Conservation (phyloP, 92 coral and sea anemone genomes). For the Siderastrea siderea region DNA sequence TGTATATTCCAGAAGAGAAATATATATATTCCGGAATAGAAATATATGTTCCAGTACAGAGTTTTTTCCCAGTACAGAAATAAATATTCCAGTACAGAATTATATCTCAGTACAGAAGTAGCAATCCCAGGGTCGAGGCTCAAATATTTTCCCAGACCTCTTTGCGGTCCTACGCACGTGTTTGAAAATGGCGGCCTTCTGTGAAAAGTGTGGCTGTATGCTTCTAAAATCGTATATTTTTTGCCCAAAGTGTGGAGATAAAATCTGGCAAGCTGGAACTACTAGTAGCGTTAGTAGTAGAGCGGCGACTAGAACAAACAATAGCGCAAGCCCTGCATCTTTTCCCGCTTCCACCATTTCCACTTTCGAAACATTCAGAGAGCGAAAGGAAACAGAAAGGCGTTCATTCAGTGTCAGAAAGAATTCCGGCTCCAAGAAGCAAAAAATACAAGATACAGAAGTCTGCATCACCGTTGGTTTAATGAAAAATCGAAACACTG, state of each 20-base stretch:
- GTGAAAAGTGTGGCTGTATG: conserved; percentile 38
- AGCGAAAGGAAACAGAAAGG: conserved; percentile 50
- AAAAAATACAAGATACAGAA: conserved; percentile 18
- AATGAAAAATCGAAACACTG: conserved; percentile 1
- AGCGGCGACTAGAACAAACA: not conserved
- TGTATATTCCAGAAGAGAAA: no score
- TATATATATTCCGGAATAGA: no score
- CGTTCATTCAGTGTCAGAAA: conserved; percentile 18
- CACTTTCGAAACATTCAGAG: conserved; percentile 26
- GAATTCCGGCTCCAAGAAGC: conserved; percentile 37
- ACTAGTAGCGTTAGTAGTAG: conserved; percentile 3
- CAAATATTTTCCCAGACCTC: conserved; percentile 2
- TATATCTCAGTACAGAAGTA: no score
- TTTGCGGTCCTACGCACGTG: not conserved
- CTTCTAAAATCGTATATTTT: conserved; percentile 18
- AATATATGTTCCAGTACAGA: no score
- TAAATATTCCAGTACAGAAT: no score
- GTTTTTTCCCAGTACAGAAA: no score
- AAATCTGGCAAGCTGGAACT: conserved; percentile 20
- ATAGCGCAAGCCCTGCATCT: conserved; percentile 11
- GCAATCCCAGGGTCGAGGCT: not conserved
- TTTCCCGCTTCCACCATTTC: not conserved
- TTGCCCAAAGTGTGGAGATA: conserved; percentile 52
- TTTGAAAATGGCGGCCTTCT: conserved; percentile 18
- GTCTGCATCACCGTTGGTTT: conserved; percentile 46